A percentile compares a stretch with the other conserved stretches of the same genome.
These are phyloP conservation scores for Teleogryllus oceanicus DNA, from an alignment of 2,888 invertebrate species.

Conservation along the genomic window DNA sequence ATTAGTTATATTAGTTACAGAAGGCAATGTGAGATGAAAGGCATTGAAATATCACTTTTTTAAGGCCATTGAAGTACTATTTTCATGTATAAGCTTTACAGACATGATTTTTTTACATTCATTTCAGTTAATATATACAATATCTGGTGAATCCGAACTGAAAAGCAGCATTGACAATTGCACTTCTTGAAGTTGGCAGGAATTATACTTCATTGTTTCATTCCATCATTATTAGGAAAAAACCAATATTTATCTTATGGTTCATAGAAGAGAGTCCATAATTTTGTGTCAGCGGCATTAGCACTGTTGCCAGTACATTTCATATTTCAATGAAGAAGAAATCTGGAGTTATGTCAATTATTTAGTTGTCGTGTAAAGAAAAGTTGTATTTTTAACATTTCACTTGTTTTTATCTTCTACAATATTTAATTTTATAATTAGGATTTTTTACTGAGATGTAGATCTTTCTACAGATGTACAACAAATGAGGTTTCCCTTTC, in stretches of 20 bases:
- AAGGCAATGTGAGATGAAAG: neutral
- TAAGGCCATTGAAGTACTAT: neutral
- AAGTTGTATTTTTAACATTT: too few species aligned
- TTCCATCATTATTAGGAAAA: neutral
- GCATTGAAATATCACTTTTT: slow-evolving; percentile 2
- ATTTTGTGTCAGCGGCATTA: too few species aligned
- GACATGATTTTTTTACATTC: neutral
- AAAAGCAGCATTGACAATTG: neutral
- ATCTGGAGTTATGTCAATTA: too few species aligned
- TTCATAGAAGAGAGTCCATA: too few species aligned
- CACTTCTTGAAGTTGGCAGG: neutral
- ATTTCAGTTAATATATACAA: neutral
- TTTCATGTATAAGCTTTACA: neutral
- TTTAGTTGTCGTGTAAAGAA: too few species aligned
- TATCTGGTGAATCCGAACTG: neutral
- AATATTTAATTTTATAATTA: neutral
- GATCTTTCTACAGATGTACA: too few species aligned
- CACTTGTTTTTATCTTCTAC: too few species aligned
- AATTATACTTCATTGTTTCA: neutral
- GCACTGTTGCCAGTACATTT: too few species aligned
- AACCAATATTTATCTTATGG: too few species aligned
- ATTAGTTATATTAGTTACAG: too few species aligned
- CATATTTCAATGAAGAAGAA: too few species aligned
- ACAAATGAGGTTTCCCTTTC: neutral
- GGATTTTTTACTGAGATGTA: too few species aligned